Conservation (phyloP, 1,140 invertebrate species). For the Leptinotarsa lineolata region DNA sequence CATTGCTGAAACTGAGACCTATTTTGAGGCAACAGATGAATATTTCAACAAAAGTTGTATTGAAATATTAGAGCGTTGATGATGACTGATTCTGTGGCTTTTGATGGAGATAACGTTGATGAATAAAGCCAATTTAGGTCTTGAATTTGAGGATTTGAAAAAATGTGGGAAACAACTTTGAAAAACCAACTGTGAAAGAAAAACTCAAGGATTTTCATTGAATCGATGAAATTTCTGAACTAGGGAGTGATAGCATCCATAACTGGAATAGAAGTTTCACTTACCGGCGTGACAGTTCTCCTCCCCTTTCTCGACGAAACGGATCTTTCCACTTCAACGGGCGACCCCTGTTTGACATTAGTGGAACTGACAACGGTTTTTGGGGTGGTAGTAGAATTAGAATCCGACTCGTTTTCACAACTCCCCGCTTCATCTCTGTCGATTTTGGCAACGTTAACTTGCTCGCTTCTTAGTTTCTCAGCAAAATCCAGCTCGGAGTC, state of each 20-base stretch:
- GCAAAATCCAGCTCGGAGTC: conserved; percentile 69
- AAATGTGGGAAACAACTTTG: too few relatives aligned
- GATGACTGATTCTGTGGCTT: too few relatives aligned
- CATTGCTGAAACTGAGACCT: too few relatives aligned
- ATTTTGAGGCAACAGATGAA: too few relatives aligned
- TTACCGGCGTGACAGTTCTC: conserved; percentile 33
- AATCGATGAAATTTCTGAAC: too few relatives aligned
- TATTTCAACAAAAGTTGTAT: too few relatives aligned
- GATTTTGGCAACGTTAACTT: conserved; percentile 42
- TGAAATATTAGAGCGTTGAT: too few relatives aligned
- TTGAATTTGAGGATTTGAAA: too few relatives aligned
- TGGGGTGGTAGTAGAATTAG: conserved; percentile 72
- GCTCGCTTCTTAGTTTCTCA: conserved; percentile 50
- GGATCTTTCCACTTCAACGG: conserved; percentile 55
- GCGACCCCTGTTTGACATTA: conserved; percentile 55
- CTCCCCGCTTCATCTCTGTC: conserved; percentile 70
- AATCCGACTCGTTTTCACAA: conserved; percentile 73
- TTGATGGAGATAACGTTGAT: too few relatives aligned
- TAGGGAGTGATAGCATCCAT: background rate
- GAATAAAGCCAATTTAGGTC: too few relatives aligned
- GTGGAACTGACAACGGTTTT: conserved; percentile 69
- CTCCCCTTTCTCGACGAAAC: conserved; percentile 52
- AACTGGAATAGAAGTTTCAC: background rate
- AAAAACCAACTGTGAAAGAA: too few relatives aligned
- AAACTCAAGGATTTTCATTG: too few relatives aligned